Base-by-base conservation (phyloP, 92 coral and sea anemone species). In the Anthopleura xanthogrammica region DNA sequence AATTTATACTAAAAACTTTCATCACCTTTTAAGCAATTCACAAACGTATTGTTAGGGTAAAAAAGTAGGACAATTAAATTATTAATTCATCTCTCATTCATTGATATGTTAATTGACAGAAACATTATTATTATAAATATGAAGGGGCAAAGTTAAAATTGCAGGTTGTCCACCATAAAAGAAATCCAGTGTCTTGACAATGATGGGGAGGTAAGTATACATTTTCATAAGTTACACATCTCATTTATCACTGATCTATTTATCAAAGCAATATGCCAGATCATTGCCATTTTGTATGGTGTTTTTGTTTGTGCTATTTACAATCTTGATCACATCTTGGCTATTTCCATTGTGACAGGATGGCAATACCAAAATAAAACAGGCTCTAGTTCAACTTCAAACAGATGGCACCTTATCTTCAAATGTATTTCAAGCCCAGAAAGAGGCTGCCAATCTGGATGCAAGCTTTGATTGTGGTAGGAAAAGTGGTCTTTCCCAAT, bases 381-480 rank as follows among this genome's bases (percentile, higher is more conserved):
- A 62, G 70, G 70, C 70, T 62, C 29, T 62, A n/a, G 29, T n/a
- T 62, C 24, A 62, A 62, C 70, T 62, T 62, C 70, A 62, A 62
- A 62, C 23, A 62, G 70, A 62, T 62, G 65, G 70, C 70, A 3
- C 39, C 39, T 62, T 62, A 62, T 62, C 29, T 62, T 62, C 70
- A 62, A 62, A 16, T 62, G 70, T 62, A 19, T 62, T 62, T 62
- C 70, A 20, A 62, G 70, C 36, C 29, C 70, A 62, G 39, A 62
- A 62, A 62, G 70, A 62, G 29, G 70, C 70, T 62, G 70, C 70
- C 22, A 62, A 62, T n/a, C 36, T 62, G 70, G 70, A n/a, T 62
- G 70, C 29, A 62, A 62, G 70, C 70, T 62, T 62, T 62, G 70
- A 17, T 62, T 62, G 22, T 62, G 24, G 24, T 62, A 24, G 70